A percentile compares a stretch with the other conserved stretches of the same genome.
phyloP scores from a whole-genome alignment of 2,888 invertebrate species.

The Sthenelais limicola region DNA sequence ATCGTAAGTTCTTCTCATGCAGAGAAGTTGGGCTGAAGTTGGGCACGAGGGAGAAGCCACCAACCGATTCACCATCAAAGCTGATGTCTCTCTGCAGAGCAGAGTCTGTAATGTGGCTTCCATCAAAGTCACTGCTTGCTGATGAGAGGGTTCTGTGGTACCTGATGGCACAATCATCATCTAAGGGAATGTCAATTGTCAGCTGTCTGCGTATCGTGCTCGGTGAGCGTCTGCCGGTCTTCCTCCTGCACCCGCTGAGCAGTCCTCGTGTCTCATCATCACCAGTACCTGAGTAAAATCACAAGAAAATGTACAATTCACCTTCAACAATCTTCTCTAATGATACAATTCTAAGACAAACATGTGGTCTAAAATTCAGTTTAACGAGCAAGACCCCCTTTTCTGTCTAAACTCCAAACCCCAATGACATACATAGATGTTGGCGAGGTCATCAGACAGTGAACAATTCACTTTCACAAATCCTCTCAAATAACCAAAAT shows the following conservation, averaged over 20 bases:
- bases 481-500: no score
- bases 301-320: no score
- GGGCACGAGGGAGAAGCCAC: slow-evolving; percentile 58
- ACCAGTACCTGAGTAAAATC: no score
- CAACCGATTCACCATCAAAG: slow-evolving; percentile 31
- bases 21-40: slow-evolving; percentile 62
- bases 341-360: no score
- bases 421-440: no score
- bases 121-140: slow-evolving; percentile 22
- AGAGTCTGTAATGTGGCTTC: not conserved
- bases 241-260: not conserved
- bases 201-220: slow-evolving; percentile 28
- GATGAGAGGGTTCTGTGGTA: slow-evolving; percentile 9
- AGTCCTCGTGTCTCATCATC: slow-evolving; percentile 25
- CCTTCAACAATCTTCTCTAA: no score
- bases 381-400: no score
- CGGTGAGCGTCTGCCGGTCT: slow-evolving; percentile 8
- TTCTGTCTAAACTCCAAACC: no score
- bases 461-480: no score
- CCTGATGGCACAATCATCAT: slow-evolving; percentile 7
- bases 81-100: slow-evolving; percentile 17
- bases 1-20: slow-evolving; percentile 55
- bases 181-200: slow-evolving; percentile 31
- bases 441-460: no score
- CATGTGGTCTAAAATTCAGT: no score